Percentiles rank a stretch among this genome's conserved stretches.
Conservation (phyloP, 1,140 invertebrate genomes). For the Chironomus tepperi region DNA sequence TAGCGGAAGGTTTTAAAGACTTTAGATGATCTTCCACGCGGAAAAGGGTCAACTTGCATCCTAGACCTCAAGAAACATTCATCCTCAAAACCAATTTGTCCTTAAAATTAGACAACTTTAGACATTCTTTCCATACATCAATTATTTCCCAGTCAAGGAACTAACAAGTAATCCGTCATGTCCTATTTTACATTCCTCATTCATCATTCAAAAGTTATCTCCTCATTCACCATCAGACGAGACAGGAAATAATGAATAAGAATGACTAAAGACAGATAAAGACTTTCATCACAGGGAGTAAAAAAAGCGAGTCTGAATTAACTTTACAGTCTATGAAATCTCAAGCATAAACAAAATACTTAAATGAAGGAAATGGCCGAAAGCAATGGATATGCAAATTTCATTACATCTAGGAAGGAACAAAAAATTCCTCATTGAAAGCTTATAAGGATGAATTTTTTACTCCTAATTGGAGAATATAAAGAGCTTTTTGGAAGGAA, state of each 20-base stretch:
- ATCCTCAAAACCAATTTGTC: no score
- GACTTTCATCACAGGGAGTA: neutral
- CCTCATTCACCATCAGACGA: neutral
- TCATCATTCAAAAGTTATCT: no score
- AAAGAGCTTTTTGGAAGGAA: neutral
- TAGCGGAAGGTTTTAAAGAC: no score
- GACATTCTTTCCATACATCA: no score
- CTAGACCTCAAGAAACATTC: no score
- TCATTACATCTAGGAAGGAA: neutral
- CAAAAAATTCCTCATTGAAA: neutral
- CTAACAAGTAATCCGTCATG: no score
- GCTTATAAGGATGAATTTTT: neutral
- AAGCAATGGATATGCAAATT: slow-evolving; percentile 8
- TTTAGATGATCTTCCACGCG: no score
- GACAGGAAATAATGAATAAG: no score
- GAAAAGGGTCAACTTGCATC: no score
- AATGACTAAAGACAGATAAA: neutral
- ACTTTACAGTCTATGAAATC: neutral
- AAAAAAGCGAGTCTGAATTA: neutral
- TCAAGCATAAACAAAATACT: neutral
- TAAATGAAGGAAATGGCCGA: neutral
- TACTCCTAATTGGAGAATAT: neutral
- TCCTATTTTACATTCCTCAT: no score
- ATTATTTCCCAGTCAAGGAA: no score
- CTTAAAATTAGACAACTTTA: no score